phyloP scores from a whole-genome alignment of 2,113 vertebrate genomes.

The Grammomys surdaster region DNA sequence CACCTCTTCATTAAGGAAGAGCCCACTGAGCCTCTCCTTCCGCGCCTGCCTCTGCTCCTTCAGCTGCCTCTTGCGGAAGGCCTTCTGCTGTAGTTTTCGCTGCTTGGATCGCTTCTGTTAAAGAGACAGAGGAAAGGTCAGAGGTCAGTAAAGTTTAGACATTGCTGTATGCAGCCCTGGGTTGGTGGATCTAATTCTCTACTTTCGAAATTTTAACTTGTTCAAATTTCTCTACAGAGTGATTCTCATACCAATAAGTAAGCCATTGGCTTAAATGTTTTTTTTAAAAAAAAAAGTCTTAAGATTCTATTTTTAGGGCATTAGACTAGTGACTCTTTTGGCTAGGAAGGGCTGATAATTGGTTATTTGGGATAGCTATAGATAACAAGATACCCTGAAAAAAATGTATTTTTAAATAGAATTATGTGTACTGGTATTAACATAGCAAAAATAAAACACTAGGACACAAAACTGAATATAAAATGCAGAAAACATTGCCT shows the following conservation, averaged over 20 bases:
- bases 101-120: constrained; percentile 97
- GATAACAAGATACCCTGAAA: constrained; percentile 30
- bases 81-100: constrained; percentile 98
- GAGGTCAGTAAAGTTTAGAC: constrained; percentile 53
- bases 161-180: constrained; percentile 4
- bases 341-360: neutral
- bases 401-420: constrained; percentile 30
- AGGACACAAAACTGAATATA: constrained; percentile 18
- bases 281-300: constrained; percentile 14
- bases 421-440: constrained; percentile 42
- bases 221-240: constrained; percentile 51
- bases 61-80: constrained; percentile 97
- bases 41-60: constrained; percentile 98
- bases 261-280: neutral
- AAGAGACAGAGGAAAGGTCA: constrained; percentile 71
- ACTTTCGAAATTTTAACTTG: constrained; percentile 61
- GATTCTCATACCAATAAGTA: constrained; percentile 29
- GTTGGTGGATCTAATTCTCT: constrained; percentile 25
- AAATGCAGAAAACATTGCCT: constrained; percentile 3
- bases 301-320: constrained; percentile 47
- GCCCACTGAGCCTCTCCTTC: constrained; percentile 97
- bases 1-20: constrained; percentile 99
- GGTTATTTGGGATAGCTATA: constrained; percentile 39
- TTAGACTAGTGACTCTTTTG: constrained; percentile 33
- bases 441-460: constrained; percentile 36